Percentiles rank a stretch among this genome's conserved stretches.
phyloP scores from a whole-genome alignment of 2,888 invertebrate genomes.

The Magallana nippona region DNA sequence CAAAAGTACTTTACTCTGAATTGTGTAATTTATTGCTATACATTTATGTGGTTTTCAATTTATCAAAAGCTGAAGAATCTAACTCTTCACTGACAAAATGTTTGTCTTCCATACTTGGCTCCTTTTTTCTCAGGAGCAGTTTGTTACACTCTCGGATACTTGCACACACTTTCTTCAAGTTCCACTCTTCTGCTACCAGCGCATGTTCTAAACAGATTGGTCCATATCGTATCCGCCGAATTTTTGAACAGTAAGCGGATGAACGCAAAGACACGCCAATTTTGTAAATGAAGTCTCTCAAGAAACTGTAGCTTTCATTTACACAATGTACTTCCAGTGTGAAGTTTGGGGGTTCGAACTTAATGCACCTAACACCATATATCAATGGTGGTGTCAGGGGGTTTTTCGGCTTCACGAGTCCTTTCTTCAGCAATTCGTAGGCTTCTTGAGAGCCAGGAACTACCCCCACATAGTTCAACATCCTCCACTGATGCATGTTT shows the following conservation, averaged over 20 bases:
- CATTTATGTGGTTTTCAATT: too few species aligned
- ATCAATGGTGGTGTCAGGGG: slow-evolving; percentile 86
- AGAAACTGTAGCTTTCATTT: slow-evolving; percentile 87
- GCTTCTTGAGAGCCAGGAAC: slow-evolving; percentile 92
- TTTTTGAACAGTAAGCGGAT: slow-evolving; percentile 88
- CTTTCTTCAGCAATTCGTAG: slow-evolving; percentile 92
- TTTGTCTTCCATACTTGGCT: not conserved
- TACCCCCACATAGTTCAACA: slow-evolving; percentile 89
- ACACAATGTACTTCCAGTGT: slow-evolving; percentile 92
- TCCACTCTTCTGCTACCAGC: slow-evolving; percentile 88
- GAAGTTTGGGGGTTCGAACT: slow-evolving; percentile 91
- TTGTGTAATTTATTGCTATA: too few species aligned
- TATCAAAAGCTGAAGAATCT: not conserved
- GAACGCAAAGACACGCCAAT: slow-evolving; percentile 89
- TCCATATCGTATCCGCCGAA: slow-evolving; percentile 91
- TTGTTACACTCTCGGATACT: slow-evolving; percentile 68
- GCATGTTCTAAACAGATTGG: slow-evolving; percentile 89
- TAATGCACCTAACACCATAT: slow-evolving; percentile 91
- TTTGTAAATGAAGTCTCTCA: slow-evolving; percentile 90
- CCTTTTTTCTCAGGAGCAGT: slow-evolving; percentile 33
- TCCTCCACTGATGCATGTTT: slow-evolving; percentile 89
- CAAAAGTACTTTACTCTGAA: too few species aligned
- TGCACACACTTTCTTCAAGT: slow-evolving; percentile 62
- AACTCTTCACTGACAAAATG: not conserved
- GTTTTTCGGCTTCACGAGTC: slow-evolving; percentile 88